Evolutionary conservation across 2,113 vertebrate genomes (phyloP).

Genomic region (Dendropsophus ebraccatus): DNA sequence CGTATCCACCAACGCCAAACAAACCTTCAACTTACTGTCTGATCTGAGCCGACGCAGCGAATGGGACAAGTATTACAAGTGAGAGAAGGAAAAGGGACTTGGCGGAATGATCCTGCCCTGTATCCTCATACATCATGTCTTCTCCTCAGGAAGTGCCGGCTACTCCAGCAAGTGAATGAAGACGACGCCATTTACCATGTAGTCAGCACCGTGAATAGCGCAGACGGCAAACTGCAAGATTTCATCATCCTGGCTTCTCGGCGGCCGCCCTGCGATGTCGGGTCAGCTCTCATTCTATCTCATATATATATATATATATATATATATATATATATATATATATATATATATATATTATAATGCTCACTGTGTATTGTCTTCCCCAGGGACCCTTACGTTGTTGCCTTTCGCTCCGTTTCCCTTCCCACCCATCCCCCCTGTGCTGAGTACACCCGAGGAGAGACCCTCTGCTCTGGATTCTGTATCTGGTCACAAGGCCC

Average conservation of each 20-base stretch:
- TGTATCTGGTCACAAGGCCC: slow-evolving; percentile 82
- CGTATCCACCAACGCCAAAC: slow-evolving; percentile 72
- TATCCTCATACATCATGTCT: not conserved
- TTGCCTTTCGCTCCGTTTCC: slow-evolving; percentile 90
- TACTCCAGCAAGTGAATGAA: slow-evolving; percentile 85
- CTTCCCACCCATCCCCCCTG: slow-evolving; percentile 81
- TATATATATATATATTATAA: not conserved
- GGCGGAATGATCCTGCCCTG: not conserved
- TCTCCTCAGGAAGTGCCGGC: slow-evolving; percentile 77
- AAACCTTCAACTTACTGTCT: slow-evolving; percentile 86
- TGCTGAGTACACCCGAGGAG: slow-evolving; percentile 75
- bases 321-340: no score
- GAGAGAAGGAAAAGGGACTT: slow-evolving; percentile 68
- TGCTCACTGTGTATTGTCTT: not conserved
- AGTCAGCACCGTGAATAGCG: slow-evolving; percentile 74
- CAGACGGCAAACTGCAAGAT: slow-evolving; percentile 81
- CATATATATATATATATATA: no score
- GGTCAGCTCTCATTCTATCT: slow-evolving; percentile 73
- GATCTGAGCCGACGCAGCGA: slow-evolving; percentile 84
- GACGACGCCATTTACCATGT: slow-evolving; percentile 90
- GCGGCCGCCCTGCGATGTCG: slow-evolving; percentile 83
- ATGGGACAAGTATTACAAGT: slow-evolving; percentile 91
- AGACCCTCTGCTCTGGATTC: slow-evolving; percentile 93
- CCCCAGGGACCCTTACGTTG: slow-evolving; percentile 89
- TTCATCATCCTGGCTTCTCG: slow-evolving; percentile 90